Evolutionary conservation across 2,113 vertebrate species (phyloP), one percentile per base, ranked within the genome.

Genomic region (Catharus fuscescens): DNA sequence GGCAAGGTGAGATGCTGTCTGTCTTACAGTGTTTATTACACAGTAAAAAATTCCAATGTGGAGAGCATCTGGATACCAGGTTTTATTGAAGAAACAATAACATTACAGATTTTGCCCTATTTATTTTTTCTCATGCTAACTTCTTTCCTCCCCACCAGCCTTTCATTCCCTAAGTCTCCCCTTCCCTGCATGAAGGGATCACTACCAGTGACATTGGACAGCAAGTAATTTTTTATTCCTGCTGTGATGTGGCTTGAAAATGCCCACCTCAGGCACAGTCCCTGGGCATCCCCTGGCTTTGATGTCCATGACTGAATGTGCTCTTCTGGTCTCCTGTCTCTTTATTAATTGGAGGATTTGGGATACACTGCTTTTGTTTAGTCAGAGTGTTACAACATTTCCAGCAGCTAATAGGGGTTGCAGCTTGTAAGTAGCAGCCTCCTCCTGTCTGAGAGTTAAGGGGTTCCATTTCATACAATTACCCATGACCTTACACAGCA

Each of bases 171-270:
- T 32, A n/a, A 23, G 26, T 72, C 5, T 67, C 24, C 11, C 8
- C 25, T 60, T 76, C 67, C 10, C 47, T 61, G 28, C 14, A 26
- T 12, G 8, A 19, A 32, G 21, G 23, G 4, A 9, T 61, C 21
- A 10, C 36, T 28, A 23, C 19, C 36, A 44, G 5, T 66, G 23
- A 32, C 8, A 4, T 3, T 67, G 28, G 31, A 3, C 38, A 62
- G n/a, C 62, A 80, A 40, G 24, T 62, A 0, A 0, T 25, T 16
- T n/a, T 24, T 9, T 1, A 8, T n/a, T 69, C 34, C 50, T 88
- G 17, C 34, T 69, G 32, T 28, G 25, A 40, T 24, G 16, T 29
- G 80, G 8, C 32, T 73, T 80, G 32, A 20, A 31, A 31, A 26
- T 62, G 32, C 14, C 26, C 1, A 4, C 50, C 38, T 69, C 9